These are phyloP conservation scores for Penaeus vannamei DNA, from an alignment of 1,140 invertebrate genomes.

Conservation along the genomic window DNA sequence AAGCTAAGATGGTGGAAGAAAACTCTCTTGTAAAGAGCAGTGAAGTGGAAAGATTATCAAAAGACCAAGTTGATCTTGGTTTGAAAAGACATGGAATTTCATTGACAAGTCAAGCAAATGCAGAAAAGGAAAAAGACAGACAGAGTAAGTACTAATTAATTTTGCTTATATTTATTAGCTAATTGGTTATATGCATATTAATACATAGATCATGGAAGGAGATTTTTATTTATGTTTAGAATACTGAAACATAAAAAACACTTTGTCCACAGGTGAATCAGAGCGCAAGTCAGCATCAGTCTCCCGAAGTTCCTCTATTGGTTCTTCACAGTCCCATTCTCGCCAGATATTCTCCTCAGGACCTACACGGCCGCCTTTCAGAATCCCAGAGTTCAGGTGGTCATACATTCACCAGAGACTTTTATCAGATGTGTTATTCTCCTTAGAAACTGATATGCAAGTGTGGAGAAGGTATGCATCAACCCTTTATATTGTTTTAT, in stretches of 20 bases:
- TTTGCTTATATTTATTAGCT: neutral
- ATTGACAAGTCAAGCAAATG: constrained; percentile 23
- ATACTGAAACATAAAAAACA: neutral
- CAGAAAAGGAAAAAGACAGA: constrained; percentile 60
- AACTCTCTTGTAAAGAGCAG: neutral
- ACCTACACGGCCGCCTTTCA: constrained; percentile 94
- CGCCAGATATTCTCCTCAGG: constrained; percentile 88
- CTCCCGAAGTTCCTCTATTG: constrained; percentile 66
- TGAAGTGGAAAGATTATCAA: constrained; percentile 14
- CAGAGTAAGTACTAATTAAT: constrained; percentile 48
- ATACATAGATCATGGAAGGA: neutral
- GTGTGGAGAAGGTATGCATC: constrained; percentile 82
- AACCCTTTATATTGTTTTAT: neutral
- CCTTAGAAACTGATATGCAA: constrained; percentile 97
- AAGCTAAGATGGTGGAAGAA: neutral
- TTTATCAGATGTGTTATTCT: constrained; percentile 96
- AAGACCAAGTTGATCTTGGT: constrained; percentile 58
- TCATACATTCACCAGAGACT: constrained; percentile 98
- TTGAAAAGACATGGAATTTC: constrained; percentile 53
- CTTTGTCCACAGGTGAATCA: constrained; percentile 41
- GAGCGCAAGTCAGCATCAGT: constrained; percentile 64
- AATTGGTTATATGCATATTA: neutral
- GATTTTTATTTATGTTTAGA: neutral
- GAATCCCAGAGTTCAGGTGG: constrained; percentile 99
- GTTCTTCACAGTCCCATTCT: constrained; percentile 64